Base-by-base conservation (phyloP, 1,140 invertebrate genomes). In the Megalopta genalis region DNA sequence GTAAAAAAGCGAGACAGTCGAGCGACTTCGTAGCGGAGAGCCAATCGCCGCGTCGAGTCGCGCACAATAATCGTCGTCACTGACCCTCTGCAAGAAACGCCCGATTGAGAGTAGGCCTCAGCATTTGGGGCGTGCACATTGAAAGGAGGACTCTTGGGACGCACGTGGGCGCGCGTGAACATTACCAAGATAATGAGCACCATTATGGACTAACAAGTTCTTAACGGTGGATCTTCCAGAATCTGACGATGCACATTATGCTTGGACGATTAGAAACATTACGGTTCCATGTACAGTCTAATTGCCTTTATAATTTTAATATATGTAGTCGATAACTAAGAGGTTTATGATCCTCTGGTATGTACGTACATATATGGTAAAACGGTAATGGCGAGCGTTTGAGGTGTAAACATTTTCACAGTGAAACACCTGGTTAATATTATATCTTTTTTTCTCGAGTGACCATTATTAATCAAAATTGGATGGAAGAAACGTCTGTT, bases 1-100 rank as follows among this genome's bases (percentile, higher is more conserved):
- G 64, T 46, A 57, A 39, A 32, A 78, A 39, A 78, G 64, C 60
- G 49, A 16, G 42, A 72, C 25, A 27, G 42, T 21, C 46, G 2
- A 77, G 69, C 60, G 67, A 52, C 67, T 39, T n/a, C 62, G 67
- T 32, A 46, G 42, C 10, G 57, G 23, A 25, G 2, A 32, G 10
- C 39, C 67, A 52, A 21, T 65, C 69, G n/a, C 1, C 32, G 4
- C 32, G 69, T 27, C 63, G 23, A 57, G n/a, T 77, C 32, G n/a
- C 16, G 39, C 42, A 39, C 52, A 71, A 71, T 46, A 23, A 63
- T 60, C 54, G 7, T 23, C 23, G 57, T n/a, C 63, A 18, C 39
- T 42, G 39, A 65, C n/a, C 32, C 25, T 7, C 16, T 42, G 18
- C 3, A 3, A 16, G 27, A 7, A 14, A 18, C 12, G 37, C 1